These are phyloP conservation scores for Gymnoscopelus braueri DNA, from an alignment of 2,797 vertebrate species.

Conservation along the genomic window DNA sequence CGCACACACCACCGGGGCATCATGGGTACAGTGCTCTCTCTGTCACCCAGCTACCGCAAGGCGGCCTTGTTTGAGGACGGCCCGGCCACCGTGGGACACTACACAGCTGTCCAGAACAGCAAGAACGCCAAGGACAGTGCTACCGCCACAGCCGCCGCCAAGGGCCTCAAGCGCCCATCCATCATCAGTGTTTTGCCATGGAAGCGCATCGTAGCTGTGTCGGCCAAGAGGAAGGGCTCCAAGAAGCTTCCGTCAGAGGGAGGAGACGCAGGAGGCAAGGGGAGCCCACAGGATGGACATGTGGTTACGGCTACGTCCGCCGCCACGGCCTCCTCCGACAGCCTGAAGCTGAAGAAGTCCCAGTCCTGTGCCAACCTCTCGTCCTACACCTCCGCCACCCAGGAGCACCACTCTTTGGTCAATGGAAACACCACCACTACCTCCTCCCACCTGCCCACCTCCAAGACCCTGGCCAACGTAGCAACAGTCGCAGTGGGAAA, in stretches of 20 bases:
- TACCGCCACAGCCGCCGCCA: conserved; percentile 56
- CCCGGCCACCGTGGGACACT: conserved; percentile 88
- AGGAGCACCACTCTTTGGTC: conserved; percentile 62
- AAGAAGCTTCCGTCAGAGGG: conserved; percentile 88
- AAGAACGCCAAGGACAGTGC: conserved; percentile 88
- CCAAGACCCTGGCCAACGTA: conserved; percentile 83
- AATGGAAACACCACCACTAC: conserved; percentile 9
- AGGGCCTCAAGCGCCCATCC: conserved; percentile 89
- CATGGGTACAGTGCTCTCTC: conserved; percentile 93
- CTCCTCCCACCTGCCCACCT: conserved; percentile 82
- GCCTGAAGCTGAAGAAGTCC: conserved; percentile 93
- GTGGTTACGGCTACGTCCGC: conserved; percentile 22
- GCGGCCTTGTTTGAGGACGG: conserved; percentile 91
- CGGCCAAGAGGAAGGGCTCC: conserved; percentile 91
- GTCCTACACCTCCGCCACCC: conserved; percentile 67
- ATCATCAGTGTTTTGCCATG: conserved; percentile 91
- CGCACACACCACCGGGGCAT: conserved; percentile 37
- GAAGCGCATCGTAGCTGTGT: conserved; percentile 92
- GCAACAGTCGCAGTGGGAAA: conserved; percentile 71
- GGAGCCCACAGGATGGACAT: conserved; percentile 74
- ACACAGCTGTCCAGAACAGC: conserved; percentile 93
- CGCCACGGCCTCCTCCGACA: conserved; percentile 80
- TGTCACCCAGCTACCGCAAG: conserved; percentile 94
- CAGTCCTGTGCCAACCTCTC: conserved; percentile 94
- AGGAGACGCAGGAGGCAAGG: conserved; percentile 85